Conservation (phyloP, 2,797 vertebrate species). For the Sebastes diploproa region DNA sequence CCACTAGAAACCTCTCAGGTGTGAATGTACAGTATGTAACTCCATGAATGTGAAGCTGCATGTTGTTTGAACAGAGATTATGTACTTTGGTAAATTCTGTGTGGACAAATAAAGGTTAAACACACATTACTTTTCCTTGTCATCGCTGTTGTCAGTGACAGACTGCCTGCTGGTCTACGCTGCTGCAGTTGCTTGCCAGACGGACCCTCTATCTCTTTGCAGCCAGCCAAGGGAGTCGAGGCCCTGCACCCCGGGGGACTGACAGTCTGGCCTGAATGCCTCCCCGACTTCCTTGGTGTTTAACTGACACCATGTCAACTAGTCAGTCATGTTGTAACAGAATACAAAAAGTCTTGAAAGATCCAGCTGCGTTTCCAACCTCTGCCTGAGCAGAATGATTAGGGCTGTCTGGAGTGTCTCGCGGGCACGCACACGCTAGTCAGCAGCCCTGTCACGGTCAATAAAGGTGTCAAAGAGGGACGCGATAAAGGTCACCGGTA, state of each 20-base stretch:
- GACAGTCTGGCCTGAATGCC: conserved; percentile 5
- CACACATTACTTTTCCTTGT: conserved; percentile 37
- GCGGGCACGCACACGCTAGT: conserved; percentile 5
- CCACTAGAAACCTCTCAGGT: conserved; percentile 24
- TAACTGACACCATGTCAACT: background rate
- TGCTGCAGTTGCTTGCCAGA: conserved; percentile 7
- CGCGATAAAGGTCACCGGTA: conserved; percentile 79
- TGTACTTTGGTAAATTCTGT: conserved; percentile 28
- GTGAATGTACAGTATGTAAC: conserved; percentile 26
- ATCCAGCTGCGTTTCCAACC: conserved; percentile 26
- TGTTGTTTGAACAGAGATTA: conserved; percentile 31
- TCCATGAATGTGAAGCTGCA: conserved; percentile 15
- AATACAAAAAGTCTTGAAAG: conserved; percentile 16
- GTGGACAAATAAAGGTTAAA: conserved; percentile 47
- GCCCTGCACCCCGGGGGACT: background rate
- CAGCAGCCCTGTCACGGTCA: conserved; percentile 27
- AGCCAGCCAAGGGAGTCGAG: background rate
- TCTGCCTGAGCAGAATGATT: conserved; percentile 18
- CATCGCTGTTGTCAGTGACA: conserved; percentile 18
- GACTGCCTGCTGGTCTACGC: background rate
- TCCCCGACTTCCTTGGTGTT: background rate
- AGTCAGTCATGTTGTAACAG: conserved; percentile 1
- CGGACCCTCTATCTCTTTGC: conserved; percentile 2
- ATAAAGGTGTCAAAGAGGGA: conserved; percentile 8
- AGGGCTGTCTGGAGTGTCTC: conserved; percentile 5